phyloP scores from a whole-genome alignment of 1,140 invertebrate species.

The Orchesella cincta region DNA sequence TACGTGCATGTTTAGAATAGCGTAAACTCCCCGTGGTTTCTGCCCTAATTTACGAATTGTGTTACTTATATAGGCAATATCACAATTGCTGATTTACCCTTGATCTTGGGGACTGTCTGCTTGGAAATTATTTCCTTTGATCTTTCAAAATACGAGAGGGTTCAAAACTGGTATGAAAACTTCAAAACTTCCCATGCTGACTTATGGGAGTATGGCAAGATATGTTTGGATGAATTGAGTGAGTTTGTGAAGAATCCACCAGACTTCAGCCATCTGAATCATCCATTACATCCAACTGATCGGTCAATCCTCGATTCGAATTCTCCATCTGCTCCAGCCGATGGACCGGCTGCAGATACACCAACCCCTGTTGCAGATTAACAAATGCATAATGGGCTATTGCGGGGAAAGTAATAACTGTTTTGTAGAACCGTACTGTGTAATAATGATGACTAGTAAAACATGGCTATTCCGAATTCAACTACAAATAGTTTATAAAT shows the following conservation, averaged over 20 bases:
- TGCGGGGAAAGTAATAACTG: too few species aligned
- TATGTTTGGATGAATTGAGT: slow-evolving; percentile 42
- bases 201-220: slow-evolving; percentile 42
- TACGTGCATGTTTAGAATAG: not conserved
- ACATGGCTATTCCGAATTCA: too few species aligned
- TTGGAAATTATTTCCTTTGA: slow-evolving; percentile 71
- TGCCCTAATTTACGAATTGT: slow-evolving; percentile 5
- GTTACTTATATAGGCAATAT: slow-evolving; percentile 60
- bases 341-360: not conserved
- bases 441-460: too few species aligned
- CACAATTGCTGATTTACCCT: slow-evolving; percentile 72
- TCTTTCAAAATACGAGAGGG: slow-evolving; percentile 60
- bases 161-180: slow-evolving; percentile 41
- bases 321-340: not conserved
- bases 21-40: too few species aligned
- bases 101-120: slow-evolving; percentile 69
- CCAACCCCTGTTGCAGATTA: not conserved
- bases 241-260: slow-evolving; percentile 46
- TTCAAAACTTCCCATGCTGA: slow-evolving; percentile 42
- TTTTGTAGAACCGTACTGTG: too few species aligned
- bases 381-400: too few species aligned
- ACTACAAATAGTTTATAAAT: too few species aligned
- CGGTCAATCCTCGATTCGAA: not conserved
- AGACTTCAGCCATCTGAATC: slow-evolving; percentile 28
- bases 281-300: slow-evolving; percentile 36